Base-by-base conservation (phyloP, 2,113 vertebrate genomes). In the Ondatra zibethicus region DNA sequence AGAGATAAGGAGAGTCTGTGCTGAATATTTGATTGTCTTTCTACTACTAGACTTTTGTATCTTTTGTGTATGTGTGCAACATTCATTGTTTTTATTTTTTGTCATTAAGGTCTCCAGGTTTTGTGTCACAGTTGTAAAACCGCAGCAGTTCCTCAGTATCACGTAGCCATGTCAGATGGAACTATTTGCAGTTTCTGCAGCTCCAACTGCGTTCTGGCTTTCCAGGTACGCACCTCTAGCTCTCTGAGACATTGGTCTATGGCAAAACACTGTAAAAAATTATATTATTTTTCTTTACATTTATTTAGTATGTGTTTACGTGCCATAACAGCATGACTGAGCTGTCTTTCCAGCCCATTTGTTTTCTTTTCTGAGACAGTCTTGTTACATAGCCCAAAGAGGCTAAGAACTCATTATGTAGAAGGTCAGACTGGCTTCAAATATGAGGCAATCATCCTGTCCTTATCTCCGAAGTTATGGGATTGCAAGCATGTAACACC, bases 141-240 rank as follows among this genome's bases (percentile, higher is more conserved):
- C 73, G 98, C 98, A 92, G 98, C 98, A 4, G 97, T 99, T 14
- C 99, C 99, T 89, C 99, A 99, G 96, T 99, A 99, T 96, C 99
- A 99, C 98, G 98, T 99, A 88, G 99, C 99, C 95, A 99, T 99
- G 99, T 99, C 99, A 3, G 99, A 99, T 76, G 99, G 99, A 87
- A 99, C 99, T 96, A 99, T 99, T 97, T 99, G 99, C 96, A 99
- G 99, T 98, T 99, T 99, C 98, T 99, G 99, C 98, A 99, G 98
- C 94, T 99, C 99, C 78, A 99, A 89, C 17, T 99, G 99, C 73
- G 99, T 99, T 25, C 98, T 99, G 93, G 97, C 98, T 93, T 99
- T 99, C 98, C 99, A 99, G 99, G 99, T 99, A 98, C 65, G 55
- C 47, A 87, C 95, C 73, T 94, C 7, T 25, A n/a, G 7, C 84